These are phyloP conservation scores for Hemitrygon akajei DNA, from an alignment of 2,797 vertebrate species.

Conservation along the genomic window DNA sequence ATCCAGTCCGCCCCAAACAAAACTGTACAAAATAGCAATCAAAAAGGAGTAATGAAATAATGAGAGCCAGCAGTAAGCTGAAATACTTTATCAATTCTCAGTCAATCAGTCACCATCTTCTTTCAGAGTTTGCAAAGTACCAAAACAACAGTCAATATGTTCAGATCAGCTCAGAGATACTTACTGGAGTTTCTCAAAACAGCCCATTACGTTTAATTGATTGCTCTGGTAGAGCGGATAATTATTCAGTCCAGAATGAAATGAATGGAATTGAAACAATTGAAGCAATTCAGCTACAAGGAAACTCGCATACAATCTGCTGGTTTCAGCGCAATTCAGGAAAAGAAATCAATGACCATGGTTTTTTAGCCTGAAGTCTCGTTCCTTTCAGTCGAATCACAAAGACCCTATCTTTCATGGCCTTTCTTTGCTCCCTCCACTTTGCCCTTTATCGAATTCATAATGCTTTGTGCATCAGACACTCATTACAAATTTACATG, in stretches of 20 bases:
- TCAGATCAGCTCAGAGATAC: constrained; percentile 13
- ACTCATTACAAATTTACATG: not conserved
- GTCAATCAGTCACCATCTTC: not conserved
- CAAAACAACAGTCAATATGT: not conserved
- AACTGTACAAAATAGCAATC: too few species aligned
- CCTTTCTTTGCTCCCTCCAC: not conserved
- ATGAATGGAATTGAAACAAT: not conserved
- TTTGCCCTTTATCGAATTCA: not conserved
- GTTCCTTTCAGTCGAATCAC: not conserved
- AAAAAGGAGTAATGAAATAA: too few species aligned
- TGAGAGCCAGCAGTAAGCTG: not conserved
- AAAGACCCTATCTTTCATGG: not conserved
- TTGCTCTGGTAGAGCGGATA: not conserved
- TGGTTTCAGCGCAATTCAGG: not conserved
- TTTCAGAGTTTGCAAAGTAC: not conserved
- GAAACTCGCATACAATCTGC: not conserved
- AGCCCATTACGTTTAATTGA: not conserved
- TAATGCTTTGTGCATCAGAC: not conserved
- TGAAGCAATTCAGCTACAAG: not conserved
- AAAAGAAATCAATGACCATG: not conserved
- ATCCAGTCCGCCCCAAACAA: too few species aligned
- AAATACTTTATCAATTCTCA: not conserved
- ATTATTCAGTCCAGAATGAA: constrained; percentile 12
- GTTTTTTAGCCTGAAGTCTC: not conserved
- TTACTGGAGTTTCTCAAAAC: constrained; percentile 3